Evolutionary conservation across 1,140 invertebrate genomes (phyloP).

Genomic region (Campoletis sonorensis): DNA sequence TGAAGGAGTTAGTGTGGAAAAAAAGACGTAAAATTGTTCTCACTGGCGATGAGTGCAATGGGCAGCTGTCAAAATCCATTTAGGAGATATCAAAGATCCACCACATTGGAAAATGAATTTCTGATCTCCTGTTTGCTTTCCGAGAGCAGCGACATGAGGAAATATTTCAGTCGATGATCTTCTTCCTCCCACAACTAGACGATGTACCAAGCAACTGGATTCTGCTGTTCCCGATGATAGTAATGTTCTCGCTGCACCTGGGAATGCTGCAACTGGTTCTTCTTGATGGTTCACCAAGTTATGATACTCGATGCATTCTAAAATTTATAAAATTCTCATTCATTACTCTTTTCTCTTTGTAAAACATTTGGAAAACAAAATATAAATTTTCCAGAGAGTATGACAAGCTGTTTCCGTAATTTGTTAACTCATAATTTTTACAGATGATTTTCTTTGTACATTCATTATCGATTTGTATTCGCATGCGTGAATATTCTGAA

Average conservation of each 20-base stretch:
- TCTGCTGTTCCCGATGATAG: background rate
- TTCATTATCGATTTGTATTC: too few relatives aligned
- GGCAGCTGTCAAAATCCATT: slow-evolving; percentile 73
- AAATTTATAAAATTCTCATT: background rate
- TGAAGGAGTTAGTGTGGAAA: slow-evolving; percentile 64
- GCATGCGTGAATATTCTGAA: too few relatives aligned
- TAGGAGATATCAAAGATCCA: slow-evolving; percentile 69
- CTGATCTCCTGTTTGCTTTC: slow-evolving; percentile 63
- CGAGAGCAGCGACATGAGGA: slow-evolving; percentile 78
- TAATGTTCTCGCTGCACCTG: background rate
- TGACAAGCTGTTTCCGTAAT: too few relatives aligned
- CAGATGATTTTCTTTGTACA: too few relatives aligned
- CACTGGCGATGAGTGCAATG: slow-evolving; percentile 68
- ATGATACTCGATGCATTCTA: slow-evolving; percentile 37
- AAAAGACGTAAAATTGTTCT: slow-evolving; percentile 25
- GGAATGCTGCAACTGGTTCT: background rate
- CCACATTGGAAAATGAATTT: slow-evolving; percentile 69
- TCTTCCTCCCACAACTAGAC: slow-evolving; percentile 62
- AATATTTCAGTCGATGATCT: slow-evolving; percentile 78
- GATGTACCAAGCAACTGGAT: background rate
- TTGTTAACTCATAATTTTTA: too few relatives aligned
- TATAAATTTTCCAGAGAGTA: too few relatives aligned
- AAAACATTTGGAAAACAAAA: too few relatives aligned
- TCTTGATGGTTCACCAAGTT: background rate
- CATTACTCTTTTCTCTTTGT: too few relatives aligned